Conservation (phyloP, 2,113 vertebrate genomes). For the Athene noctua region DNA sequence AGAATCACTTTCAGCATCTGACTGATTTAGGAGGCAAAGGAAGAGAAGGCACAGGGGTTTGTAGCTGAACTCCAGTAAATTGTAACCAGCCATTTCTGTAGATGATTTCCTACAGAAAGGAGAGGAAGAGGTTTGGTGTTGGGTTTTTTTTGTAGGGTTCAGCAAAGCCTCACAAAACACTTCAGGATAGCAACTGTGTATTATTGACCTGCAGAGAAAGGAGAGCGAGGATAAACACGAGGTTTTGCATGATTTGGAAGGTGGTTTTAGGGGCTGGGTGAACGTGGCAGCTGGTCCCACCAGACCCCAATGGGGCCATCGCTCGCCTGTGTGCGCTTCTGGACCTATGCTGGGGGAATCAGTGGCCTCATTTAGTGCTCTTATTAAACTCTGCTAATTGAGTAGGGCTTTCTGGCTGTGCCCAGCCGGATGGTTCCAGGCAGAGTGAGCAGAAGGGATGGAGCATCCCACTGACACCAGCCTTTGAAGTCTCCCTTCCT, state of each 20-base stretch:
- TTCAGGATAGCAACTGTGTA: background rate
- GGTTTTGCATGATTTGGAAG: background rate
- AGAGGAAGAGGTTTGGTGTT: background rate
- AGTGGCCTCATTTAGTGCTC: background rate
- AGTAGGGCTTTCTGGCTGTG: background rate
- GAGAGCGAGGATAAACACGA: background rate
- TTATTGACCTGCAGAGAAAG: background rate
- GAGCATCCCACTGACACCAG: background rate
- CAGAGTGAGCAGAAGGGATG: background rate
- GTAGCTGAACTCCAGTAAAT: background rate
- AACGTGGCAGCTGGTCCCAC: background rate
- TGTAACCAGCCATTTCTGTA: background rate
- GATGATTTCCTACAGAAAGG: background rate
- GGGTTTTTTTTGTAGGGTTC: background rate
- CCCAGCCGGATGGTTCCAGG: background rate
- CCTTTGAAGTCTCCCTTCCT: conserved; percentile 41
- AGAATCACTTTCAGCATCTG: background rate
- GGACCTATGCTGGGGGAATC: background rate
- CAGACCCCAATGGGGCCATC: background rate
- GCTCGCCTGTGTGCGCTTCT: fast-evolving
- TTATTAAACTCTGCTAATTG: conserved; percentile 27
- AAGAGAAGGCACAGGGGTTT: background rate
- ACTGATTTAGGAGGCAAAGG: background rate
- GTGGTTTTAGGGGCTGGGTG: background rate
- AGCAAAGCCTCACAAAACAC: background rate